Conservation (phyloP, 1,140 invertebrate genomes). For the Scaptomyza hsui region DNA sequence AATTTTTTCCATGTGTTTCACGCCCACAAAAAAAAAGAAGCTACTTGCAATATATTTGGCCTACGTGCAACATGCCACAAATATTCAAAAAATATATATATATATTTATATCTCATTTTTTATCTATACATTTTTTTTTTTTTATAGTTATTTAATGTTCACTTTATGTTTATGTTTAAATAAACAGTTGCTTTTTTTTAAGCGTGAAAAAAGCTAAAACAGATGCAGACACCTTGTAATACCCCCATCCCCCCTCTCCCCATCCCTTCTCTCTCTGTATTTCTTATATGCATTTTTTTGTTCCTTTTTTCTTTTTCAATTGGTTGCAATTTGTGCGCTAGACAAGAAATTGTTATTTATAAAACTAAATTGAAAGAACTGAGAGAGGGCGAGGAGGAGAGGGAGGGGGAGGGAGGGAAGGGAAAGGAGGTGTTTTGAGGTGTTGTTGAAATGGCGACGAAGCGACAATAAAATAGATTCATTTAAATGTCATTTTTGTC, state of each 20-base stretch:
- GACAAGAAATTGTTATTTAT: slow-evolving; percentile 66
- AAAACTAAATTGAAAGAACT: slow-evolving; percentile 62
- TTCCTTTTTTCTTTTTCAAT: slow-evolving; percentile 46
- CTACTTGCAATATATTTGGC: slow-evolving; percentile 18
- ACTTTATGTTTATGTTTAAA: slow-evolving; percentile 43
- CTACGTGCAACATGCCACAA: slow-evolving; percentile 22
- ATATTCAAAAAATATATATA: background rate
- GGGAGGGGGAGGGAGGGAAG: background rate
- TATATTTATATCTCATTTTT: slow-evolving; percentile 16
- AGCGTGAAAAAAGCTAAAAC: no score
- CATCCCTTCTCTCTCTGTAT: background rate
- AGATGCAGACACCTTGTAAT: slow-evolving; percentile 10
- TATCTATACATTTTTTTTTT: slow-evolving; percentile 13
- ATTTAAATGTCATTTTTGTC: slow-evolving; percentile 83
- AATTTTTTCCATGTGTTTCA: slow-evolving; percentile 60
- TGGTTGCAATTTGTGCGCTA: slow-evolving; percentile 64
- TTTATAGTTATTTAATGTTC: slow-evolving; percentile 28
- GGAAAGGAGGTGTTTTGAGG: slow-evolving; percentile 5
- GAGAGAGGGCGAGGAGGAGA: background rate
- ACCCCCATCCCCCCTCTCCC: background rate
- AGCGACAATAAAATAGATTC: slow-evolving; percentile 80
- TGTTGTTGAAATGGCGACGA: slow-evolving; percentile 56
- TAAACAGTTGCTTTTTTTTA: slow-evolving; percentile 14
- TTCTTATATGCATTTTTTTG: slow-evolving; percentile 53
- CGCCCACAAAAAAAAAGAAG: slow-evolving; percentile 38